Percentiles rank a stretch among this genome's conserved stretches.
Conservation (phyloP, 2,888 invertebrate genomes). For the Drosophila kanekoi region DNA sequence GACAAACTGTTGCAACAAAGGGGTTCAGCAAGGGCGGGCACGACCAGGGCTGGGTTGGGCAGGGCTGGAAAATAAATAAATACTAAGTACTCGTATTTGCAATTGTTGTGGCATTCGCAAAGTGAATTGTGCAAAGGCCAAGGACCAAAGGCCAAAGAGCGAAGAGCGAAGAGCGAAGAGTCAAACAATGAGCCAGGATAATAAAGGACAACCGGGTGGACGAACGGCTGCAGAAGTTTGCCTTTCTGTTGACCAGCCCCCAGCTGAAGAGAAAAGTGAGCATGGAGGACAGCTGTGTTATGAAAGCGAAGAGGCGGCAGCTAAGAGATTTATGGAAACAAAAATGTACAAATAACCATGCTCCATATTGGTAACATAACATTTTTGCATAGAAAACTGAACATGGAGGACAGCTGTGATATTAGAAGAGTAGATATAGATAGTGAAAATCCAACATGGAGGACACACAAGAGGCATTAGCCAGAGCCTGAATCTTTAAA, state of each 20-base stretch:
- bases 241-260: conserved; percentile 5
- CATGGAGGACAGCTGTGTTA: no score
- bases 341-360: background rate
- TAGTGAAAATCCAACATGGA: no score
- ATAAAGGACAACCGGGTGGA: conserved; percentile 21
- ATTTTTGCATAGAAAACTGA: background rate
- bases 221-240: conserved; percentile 15
- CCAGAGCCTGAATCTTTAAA: no score
- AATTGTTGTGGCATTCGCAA: conserved; percentile 50
- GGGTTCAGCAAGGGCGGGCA: background rate
- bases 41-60: background rate
- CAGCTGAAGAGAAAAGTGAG: no score
- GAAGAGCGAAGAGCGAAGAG: conserved; percentile 8
- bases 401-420: background rate
- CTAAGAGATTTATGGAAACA: background rate
- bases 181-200: conserved; percentile 33
- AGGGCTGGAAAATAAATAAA: conserved; percentile 60
- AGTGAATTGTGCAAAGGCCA: conserved; percentile 42
- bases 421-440: no score
- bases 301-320: background rate
- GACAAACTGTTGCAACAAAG: conserved; percentile 43
- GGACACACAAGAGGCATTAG: no score
- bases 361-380: no score
- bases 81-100: conserved; percentile 61
- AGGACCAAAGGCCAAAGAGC: no score